Percentiles rank a stretch among this genome's conserved stretches.
phyloP scores from a whole-genome alignment of 2,797 vertebrate genomes.

The Notamacropus eugenii region DNA sequence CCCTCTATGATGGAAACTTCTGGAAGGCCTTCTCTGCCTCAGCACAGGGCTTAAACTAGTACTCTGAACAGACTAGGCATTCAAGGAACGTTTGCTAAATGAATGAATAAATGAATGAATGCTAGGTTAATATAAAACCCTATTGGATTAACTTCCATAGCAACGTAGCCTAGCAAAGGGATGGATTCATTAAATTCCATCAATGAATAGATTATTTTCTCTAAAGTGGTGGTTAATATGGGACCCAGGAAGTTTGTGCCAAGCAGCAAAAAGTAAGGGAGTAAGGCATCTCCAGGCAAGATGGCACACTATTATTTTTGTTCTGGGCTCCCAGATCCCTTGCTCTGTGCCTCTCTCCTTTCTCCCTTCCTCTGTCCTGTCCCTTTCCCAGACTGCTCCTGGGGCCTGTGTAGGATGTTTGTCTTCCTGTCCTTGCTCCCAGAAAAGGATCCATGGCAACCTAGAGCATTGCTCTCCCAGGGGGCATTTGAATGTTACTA shows the following conservation, averaged over 20 bases:
- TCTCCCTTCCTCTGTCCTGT: background rate
- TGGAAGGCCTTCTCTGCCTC: background rate
- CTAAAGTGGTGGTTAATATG: background rate
- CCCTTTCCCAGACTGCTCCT: background rate
- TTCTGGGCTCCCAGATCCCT: background rate
- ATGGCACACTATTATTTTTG: background rate
- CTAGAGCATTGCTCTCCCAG: background rate
- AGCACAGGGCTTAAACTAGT: background rate
- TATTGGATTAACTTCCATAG: background rate
- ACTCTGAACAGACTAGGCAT: background rate
- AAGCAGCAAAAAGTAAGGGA: background rate
- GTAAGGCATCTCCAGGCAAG: background rate
- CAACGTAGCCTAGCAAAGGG: background rate
- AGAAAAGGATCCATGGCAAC: background rate
- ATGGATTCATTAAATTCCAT: background rate
- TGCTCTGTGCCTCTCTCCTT: background rate
- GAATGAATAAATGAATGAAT: background rate
- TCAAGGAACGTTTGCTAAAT: background rate
- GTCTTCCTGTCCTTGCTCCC: background rate
- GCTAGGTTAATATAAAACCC: background rate
- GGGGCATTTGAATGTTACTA: background rate
- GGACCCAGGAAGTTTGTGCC: background rate
- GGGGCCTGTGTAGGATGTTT: background rate
- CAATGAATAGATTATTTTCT: background rate
- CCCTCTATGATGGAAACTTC: background rate